Conservation (phyloP, 1,140 invertebrate species). For the Macrostomum lignano region DNA sequence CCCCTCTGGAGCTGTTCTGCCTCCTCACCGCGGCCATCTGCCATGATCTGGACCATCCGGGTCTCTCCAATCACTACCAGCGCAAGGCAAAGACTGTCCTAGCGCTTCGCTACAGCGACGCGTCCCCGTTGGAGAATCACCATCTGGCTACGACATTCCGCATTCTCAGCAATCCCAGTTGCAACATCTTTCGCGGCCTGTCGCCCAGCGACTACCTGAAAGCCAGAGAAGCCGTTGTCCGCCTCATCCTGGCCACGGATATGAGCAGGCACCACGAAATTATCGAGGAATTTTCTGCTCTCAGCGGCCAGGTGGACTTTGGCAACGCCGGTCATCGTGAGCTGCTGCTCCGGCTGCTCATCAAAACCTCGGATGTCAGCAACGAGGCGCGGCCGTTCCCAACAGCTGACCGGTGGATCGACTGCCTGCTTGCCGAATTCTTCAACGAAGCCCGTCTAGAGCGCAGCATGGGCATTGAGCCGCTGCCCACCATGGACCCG, state of each 20-base stretch:
- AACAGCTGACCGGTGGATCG: constrained; percentile 53
- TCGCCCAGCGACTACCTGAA: too few relatives aligned
- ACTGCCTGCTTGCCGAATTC: constrained; percentile 36
- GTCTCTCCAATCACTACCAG: constrained; percentile 37
- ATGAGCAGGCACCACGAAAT: constrained; percentile 65
- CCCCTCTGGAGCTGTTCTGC: constrained; percentile 44
- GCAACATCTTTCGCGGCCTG: constrained; percentile 45
- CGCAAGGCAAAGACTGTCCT: constrained; percentile 56
- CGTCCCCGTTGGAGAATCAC: constrained; percentile 55
- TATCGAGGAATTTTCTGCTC: constrained; percentile 38
- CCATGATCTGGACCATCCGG: constrained; percentile 28
- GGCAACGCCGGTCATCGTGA: background rate
- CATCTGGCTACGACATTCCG: constrained; percentile 53
- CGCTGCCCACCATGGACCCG: too few relatives aligned
- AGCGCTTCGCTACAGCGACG: constrained; percentile 53
- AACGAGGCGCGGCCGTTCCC: constrained; percentile 55
- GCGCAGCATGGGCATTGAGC: too few relatives aligned
- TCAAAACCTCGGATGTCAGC: constrained; percentile 58
- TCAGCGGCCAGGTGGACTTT: background rate
- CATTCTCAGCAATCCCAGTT: constrained; percentile 40
- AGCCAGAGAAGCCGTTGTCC: too few relatives aligned
- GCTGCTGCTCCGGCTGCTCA: constrained; percentile 47
- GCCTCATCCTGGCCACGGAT: constrained; percentile 53
- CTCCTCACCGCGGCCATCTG: constrained; percentile 54
- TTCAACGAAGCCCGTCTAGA: constrained; percentile 18